These are phyloP conservation scores for Phalloptychus januarius DNA, from an alignment of 2,797 vertebrate species.

Conservation along the genomic window DNA sequence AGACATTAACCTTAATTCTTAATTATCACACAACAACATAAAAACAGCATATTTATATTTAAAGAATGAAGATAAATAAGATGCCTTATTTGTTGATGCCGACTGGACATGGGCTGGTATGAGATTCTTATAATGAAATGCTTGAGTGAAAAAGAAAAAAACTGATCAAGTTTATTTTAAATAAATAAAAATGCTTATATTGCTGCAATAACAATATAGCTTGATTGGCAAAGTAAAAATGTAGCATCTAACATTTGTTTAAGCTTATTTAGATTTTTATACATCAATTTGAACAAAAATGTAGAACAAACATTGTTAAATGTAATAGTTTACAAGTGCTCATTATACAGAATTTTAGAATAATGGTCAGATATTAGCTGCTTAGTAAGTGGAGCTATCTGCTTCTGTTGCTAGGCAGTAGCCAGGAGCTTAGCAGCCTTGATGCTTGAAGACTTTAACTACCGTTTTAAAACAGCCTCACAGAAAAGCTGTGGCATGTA, in stretches of 20 bases:
- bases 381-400: background rate
- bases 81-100: background rate
- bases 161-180: background rate
- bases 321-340: background rate
- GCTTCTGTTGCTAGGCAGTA: background rate
- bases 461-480: too few species aligned
- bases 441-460: background rate
- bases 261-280: background rate
- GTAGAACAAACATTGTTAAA: background rate
- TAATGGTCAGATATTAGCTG: background rate
- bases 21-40: background rate
- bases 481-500: too few species aligned
- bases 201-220: background rate
- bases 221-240: background rate
- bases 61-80: background rate
- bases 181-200: background rate
- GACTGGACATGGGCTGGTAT: background rate
- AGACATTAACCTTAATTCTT: slow-evolving; percentile 68
- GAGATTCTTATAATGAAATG: background rate
- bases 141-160: background rate
- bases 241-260: background rate
- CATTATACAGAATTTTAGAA: background rate
- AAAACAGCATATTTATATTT: background rate
- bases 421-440: background rate
- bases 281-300: background rate